These are phyloP conservation scores for Balanococcus diminutus DNA, from an alignment of 2,888 invertebrate species.

Conservation along the genomic window DNA sequence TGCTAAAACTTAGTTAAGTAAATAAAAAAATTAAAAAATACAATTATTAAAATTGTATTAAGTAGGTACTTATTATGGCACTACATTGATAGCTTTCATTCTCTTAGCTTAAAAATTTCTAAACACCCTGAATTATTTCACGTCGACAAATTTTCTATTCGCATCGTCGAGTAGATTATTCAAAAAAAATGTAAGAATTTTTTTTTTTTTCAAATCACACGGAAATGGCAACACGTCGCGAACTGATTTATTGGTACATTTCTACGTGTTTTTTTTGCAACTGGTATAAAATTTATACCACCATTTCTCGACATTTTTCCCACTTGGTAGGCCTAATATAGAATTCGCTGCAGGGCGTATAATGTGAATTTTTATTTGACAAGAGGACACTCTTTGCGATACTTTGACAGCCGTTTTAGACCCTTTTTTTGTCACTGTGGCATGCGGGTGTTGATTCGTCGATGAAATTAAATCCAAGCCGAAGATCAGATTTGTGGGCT, in stretches of 20 bases:
- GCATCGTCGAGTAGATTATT: not conserved
- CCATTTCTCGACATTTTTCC: not conserved
- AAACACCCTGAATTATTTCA: not conserved
- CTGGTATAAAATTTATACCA: not conserved
- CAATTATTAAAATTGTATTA: not conserved
- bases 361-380: not conserved
- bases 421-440: not conserved
- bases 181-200: not conserved
- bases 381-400: not conserved
- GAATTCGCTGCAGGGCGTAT: not conserved
- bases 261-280: not conserved
- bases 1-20: no score
- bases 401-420: not conserved
- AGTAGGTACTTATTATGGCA: not conserved
- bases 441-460: not conserved
- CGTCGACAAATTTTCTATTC: constrained; percentile 18
- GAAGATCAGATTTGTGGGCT: not conserved
- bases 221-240: not conserved
- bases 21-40: not conserved
- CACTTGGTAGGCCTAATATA: not conserved
- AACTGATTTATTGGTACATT: constrained; percentile 36
- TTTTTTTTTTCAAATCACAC: not conserved
- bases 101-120: not conserved
- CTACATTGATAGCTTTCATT: not conserved
- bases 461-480: not conserved